Conservation (phyloP, 2,113 vertebrate species). For the Lagopus leucura region DNA sequence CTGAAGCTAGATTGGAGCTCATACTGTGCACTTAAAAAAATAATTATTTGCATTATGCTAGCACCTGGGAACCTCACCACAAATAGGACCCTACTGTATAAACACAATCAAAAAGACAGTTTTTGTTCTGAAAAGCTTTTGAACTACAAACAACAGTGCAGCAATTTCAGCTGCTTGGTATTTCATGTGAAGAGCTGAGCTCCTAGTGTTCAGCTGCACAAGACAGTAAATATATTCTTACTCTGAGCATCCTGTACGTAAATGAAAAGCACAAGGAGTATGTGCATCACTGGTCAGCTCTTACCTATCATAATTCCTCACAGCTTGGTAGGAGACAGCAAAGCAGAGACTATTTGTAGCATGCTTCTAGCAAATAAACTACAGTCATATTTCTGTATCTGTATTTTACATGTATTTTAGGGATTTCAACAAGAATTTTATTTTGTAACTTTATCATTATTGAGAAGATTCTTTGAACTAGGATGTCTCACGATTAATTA, state of each 20-base stretch:
- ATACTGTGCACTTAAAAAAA: background rate
- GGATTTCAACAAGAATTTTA: background rate
- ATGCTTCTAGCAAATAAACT: background rate
- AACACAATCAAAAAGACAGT: background rate
- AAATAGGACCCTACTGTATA: background rate
- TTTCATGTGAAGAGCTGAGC: background rate
- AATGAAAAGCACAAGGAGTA: slow-evolving; percentile 20
- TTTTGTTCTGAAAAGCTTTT: slow-evolving; percentile 16
- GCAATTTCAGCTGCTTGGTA: background rate
- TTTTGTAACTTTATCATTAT: background rate
- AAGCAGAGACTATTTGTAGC: background rate
- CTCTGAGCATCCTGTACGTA: background rate
- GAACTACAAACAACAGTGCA: background rate
- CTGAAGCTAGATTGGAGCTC: slow-evolving; percentile 9
- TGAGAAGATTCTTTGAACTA: slow-evolving; percentile 17
- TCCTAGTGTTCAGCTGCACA: background rate
- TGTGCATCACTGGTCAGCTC: background rate
- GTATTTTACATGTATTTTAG: background rate
- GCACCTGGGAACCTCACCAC: slow-evolving; percentile 31
- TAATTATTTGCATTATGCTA: slow-evolving; percentile 3
- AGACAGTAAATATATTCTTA: slow-evolving; percentile 10
- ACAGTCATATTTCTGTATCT: background rate
- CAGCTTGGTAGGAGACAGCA: background rate
- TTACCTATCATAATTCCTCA: background rate
- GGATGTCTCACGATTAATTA: slow-evolving; percentile 34